Evolutionary conservation across 2,888 invertebrate genomes (phyloP), one percentile per base, ranked within the genome.

Genomic region (Itoplectis maculator): DNA sequence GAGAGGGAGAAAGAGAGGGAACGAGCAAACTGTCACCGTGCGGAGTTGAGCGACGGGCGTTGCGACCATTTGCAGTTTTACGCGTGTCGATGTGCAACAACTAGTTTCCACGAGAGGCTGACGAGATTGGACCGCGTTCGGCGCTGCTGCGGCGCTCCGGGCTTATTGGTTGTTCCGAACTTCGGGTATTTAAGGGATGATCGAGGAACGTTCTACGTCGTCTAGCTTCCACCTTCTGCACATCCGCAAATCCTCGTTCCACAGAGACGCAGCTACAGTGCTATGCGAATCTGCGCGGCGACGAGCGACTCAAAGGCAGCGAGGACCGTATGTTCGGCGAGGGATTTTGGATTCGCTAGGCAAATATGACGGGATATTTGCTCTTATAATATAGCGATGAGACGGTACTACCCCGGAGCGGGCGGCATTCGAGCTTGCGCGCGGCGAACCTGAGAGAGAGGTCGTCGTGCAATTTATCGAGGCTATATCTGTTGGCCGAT

Each of bases 361-460:
- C 80, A 80, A 83, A 85, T 85, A 83, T 83, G 74, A 54, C 70
- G 51, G 70, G 74, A 72, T 85, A 85, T 85, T 84, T 85, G 81
- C 83, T 80, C 78, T 83, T 78, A 73, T 82, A 78, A 74, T 78
- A 82, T 56, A 70, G 74, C 54, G 42, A 73, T 63, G 63, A 72
- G 80, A 70, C n/a, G n/a, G n/a, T 35, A 49, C 45, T 65, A 72
- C 47, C 37, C 49, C 69, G 45, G 61, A 69, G 61, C 29, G 45
- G 74, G 70, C 56, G 68, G 74, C 35, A 72, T 75, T 74, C 61
- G 59, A 74, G 81, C 37, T 68, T 56, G 20, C 61, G 18, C 18
- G n/a, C n/a, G n/a, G n/a, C n/a, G n/a, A n/a, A n/a, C n/a, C n/a
- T n/a, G n/a, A n/a, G n/a, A n/a, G n/a, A n/a, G n/a, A n/a, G n/a